These are phyloP conservation scores for Cynodonichthys magdalenae DNA, from an alignment of 2,797 vertebrate genomes.

Conservation along the genomic window DNA sequence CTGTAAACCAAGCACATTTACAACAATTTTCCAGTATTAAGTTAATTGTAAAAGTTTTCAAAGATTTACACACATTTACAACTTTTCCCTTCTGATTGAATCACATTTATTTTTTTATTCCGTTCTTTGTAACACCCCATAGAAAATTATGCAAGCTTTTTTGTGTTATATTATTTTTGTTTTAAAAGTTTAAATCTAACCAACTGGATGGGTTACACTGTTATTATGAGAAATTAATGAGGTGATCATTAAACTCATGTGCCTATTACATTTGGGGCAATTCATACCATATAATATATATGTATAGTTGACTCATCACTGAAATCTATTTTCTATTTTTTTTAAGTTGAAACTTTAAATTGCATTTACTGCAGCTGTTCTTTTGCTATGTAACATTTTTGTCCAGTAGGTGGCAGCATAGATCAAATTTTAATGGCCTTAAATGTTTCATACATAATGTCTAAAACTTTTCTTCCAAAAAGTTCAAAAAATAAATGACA, in stretches of 20 bases:
- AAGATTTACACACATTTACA: neutral
- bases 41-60: neutral
- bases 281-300: no score
- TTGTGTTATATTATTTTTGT: conserved; percentile 5
- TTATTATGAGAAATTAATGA: no score
- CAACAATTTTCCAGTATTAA: neutral
- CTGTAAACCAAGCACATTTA: neutral
- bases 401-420: conserved; percentile 58
- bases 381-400: neutral
- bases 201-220: neutral
- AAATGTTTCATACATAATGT: neutral
- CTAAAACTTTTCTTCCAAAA: neutral
- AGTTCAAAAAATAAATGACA: neutral
- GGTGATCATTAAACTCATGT: no score
- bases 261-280: no score
- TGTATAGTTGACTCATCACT: no score
- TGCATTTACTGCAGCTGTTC: neutral
- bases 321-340: neutral
- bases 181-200: neutral
- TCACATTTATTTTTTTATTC: no score
- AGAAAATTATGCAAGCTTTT: neutral
- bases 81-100: no score
- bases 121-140: no score
- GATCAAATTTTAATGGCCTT: neutral
- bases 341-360: neutral